Evolutionary conservation across 2,888 invertebrate genomes (phyloP).

Genomic region (Cephus pulcher): DNA sequence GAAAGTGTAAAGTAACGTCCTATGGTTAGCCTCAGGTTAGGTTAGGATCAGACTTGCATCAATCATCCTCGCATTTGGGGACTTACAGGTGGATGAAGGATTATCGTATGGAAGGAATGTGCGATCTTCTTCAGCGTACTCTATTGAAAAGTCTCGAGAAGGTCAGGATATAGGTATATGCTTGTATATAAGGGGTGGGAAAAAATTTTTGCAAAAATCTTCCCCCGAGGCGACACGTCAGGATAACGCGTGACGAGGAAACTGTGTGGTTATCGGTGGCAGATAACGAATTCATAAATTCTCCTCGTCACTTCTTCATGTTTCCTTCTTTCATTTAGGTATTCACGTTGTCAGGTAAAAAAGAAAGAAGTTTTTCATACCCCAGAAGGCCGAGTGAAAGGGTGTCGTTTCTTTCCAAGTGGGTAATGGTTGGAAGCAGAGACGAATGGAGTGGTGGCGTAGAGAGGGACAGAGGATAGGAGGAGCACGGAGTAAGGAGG

Average conservation of each 20-base stretch:
- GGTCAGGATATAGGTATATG: not conserved
- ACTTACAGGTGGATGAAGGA: not conserved
- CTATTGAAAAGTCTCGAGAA: not conserved
- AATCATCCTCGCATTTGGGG: not conserved
- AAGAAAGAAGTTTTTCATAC: constrained; percentile 31
- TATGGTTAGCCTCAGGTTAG: not conserved
- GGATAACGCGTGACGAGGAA: not conserved
- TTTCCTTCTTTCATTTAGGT: not conserved
- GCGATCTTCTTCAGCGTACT: not conserved
- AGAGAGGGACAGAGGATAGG: constrained; percentile 11
- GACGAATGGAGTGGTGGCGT: not conserved
- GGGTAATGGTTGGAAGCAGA: not conserved
- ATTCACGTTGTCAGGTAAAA: not conserved
- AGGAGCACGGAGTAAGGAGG: not conserved
- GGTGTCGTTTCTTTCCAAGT: not conserved
- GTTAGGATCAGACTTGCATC: not conserved
- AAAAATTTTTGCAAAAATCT: not conserved
- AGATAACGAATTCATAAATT: constrained; percentile 17
- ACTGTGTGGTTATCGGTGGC: not conserved
- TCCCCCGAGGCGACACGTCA: not conserved
- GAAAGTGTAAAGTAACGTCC: not conserved
- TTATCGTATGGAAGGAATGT: not conserved
- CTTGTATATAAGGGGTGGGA: not conserved
- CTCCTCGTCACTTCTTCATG: constrained; percentile 8
- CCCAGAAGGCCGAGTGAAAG: not conserved